A percentile compares a stretch with the other conserved stretches of the same genome.
Conservation (phyloP, 2,797 vertebrate genomes). For the Siniperca scherzeri region DNA sequence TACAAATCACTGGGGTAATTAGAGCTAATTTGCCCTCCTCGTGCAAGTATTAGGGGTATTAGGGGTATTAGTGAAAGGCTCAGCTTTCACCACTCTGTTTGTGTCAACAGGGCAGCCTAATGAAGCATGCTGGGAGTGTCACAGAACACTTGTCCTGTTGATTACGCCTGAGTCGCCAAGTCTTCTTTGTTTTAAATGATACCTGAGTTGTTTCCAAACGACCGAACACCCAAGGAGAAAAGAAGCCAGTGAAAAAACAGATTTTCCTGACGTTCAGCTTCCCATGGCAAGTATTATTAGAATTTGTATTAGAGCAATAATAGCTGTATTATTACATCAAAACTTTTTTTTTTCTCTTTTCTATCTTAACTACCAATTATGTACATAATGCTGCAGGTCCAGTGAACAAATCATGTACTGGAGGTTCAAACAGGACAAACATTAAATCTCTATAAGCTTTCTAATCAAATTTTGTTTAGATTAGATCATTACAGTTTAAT, state of each 20-base stretch:
- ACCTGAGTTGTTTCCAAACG: constrained; percentile 57
- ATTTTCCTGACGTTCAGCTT: neutral
- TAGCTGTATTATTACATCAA: neutral
- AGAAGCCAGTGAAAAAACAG: neutral
- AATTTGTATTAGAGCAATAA: neutral
- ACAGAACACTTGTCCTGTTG: constrained; percentile 73
- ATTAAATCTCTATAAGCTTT: constrained; percentile 41
- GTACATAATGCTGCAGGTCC: constrained; percentile 13
- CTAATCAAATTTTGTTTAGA: constrained; percentile 47
- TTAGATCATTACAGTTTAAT: constrained; percentile 37
- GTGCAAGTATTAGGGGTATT: constrained; percentile 65
- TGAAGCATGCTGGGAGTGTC: constrained; percentile 77
- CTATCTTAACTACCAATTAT: neutral
- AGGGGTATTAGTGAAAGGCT: constrained; percentile 71
- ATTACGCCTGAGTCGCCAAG: constrained; percentile 63
- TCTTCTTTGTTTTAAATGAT: constrained; percentile 67
- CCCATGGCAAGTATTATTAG: neutral
- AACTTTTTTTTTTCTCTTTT: neutral
- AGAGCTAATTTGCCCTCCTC: constrained; percentile 77
- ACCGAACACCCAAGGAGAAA: constrained; percentile 52
- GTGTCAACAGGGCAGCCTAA: constrained; percentile 80
- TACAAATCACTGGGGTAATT: constrained; percentile 77
- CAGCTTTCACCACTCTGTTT: constrained; percentile 74
- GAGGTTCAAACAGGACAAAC: constrained; percentile 1
- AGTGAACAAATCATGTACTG: constrained; percentile 27